Evolutionary conservation across 2,113 vertebrate genomes (phyloP).

Genomic region (Rhynchopsitta pachyrhyncha): DNA sequence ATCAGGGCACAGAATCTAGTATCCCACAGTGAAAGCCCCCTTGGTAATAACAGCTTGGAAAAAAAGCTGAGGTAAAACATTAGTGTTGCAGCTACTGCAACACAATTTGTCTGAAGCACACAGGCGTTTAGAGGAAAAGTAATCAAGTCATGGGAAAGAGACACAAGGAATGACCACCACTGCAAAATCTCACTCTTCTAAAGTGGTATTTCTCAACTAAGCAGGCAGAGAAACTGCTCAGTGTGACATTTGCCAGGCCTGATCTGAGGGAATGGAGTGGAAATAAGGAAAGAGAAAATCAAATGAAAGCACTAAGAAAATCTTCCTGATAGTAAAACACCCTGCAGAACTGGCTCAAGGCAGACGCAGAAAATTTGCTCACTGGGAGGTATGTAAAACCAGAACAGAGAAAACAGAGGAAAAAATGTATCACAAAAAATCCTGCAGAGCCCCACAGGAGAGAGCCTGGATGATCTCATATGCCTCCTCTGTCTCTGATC

Average conservation of each 20-base stretch:
- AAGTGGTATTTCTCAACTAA: neutral
- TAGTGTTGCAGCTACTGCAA: neutral
- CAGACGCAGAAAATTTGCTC: neutral
- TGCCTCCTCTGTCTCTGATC: neutral
- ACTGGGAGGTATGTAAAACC: neutral
- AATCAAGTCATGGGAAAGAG: neutral
- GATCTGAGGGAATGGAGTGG: neutral
- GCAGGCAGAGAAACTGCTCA: neutral
- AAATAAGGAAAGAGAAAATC: neutral
- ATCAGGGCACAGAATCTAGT: neutral
- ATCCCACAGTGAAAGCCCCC: neutral
- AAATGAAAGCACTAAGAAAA: neutral
- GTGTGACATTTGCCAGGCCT: neutral
- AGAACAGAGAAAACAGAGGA: neutral
- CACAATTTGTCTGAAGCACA: neutral
- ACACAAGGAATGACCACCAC: neutral
- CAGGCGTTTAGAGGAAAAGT: neutral
- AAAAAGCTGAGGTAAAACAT: neutral
- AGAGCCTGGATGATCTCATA: neutral
- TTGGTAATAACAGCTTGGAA: neutral
- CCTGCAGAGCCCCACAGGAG: neutral
- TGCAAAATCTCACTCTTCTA: neutral
- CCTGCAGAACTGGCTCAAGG: neutral
- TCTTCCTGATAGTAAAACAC: neutral
- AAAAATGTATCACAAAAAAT: constrained; percentile 16